Conservation (phyloP, 2,113 vertebrate species). For the Megalops atlanticus region DNA sequence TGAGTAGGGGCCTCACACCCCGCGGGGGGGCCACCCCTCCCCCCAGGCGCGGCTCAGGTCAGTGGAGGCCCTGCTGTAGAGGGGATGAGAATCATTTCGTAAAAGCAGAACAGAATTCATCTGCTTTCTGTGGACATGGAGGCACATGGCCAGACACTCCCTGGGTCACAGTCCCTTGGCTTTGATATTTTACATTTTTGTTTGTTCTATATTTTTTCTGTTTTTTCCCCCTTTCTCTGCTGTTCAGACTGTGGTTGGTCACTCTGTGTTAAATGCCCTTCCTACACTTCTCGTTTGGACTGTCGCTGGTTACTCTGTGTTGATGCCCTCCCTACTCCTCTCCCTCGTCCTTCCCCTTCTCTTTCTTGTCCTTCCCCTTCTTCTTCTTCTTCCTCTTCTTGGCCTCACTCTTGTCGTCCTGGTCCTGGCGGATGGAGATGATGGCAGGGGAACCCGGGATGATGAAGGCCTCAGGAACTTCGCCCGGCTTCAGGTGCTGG, state of each 20-base stretch:
- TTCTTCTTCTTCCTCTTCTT: conserved; percentile 98
- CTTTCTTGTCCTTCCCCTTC: conserved; percentile 97
- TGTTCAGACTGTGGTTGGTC: conserved; percentile 60
- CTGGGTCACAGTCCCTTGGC: background rate
- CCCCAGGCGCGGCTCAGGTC: no score
- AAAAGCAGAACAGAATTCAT: no score
- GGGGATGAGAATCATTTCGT: no score
- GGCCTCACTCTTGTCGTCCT: conserved; percentile 95
- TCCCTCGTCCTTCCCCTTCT: conserved; percentile 99
- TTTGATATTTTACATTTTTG: background rate
- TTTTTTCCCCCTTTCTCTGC: conserved; percentile 19
- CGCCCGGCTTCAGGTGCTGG: conserved; percentile 91
- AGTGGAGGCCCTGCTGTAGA: no score
- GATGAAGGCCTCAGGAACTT: conserved; percentile 98
- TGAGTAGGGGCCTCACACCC: no score
- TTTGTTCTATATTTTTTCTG: conserved; percentile 47
- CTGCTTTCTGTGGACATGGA: no score
- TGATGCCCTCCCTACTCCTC: conserved; percentile 95
- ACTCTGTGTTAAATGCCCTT: conserved; percentile 69
- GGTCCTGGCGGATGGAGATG: conserved; percentile 97
- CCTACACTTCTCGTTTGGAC: conserved; percentile 92
- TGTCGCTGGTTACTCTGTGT: no score
- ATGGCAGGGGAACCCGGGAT: conserved; percentile 98
- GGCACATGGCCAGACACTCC: no score
- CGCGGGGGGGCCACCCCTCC: no score